Evolutionary conservation across 2,797 vertebrate species (phyloP), one percentile per base, ranked within the genome.

Genomic region (Acomys russatus): DNA sequence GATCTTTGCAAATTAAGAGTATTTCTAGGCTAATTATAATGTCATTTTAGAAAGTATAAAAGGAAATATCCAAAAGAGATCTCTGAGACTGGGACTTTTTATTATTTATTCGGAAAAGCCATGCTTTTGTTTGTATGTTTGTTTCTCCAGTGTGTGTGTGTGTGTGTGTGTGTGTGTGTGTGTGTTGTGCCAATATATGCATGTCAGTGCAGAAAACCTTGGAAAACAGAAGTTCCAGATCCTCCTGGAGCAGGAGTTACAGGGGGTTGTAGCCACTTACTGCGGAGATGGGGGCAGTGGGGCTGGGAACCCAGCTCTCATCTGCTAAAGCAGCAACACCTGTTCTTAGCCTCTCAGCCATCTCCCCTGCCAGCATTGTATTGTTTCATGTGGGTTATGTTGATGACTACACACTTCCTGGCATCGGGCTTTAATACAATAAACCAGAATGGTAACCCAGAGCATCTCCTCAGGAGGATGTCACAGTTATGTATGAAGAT

Each of bases 1-100:
- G 61, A 66, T n/a, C n/a, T 11, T 3, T 88, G 18, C 33, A 73
- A 84, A 63, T n/a, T 30, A 91, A 70, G 33, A 6, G 20, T 20
- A 85, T 35, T 93, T 18, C 20, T 9, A 92, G 56, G 49, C 56
- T 59, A n/a, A 78, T 78, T 88, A 49, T 70, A 94, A 95, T 88
- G 77, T 15, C 6, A 1, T 66, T 93, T 49, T 10, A 74, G 38
- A n/a, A 56, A 4, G 15, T 70, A 84, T 30, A 66, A 89, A 87
- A 89, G 44, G n/a, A 92, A 90, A 93, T 88, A 1, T 49, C 30
- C 17, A 63, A 61, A 93, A 66, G 30, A 4, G 7, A 94, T 87
- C 73, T 90, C 54, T 71, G 44, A 86, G 51, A 35, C 44, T 76
- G 38, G 84, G 20, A 88, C 15, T 54, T 66, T 88, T 77, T 18